These are phyloP conservation scores for Enteromius anoplus DNA, from an alignment of 2,797 vertebrate genomes.

Conservation along the genomic window DNA sequence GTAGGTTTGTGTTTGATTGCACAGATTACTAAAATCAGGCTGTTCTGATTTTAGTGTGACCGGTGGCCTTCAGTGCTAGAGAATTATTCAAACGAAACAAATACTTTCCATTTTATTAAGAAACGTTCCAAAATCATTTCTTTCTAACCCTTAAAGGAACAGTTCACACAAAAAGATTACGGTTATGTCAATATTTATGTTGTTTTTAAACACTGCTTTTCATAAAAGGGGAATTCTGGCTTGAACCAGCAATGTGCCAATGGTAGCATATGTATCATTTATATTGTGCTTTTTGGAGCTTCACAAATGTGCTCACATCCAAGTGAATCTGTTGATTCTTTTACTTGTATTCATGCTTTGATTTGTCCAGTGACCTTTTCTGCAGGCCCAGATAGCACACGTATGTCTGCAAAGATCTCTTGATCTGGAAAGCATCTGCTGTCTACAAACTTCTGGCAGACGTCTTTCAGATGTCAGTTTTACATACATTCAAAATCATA, in stretches of 20 bases:
- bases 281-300: background rate
- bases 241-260: background rate
- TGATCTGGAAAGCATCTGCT: too few relatives aligned
- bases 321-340: background rate
- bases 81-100: conserved; percentile 15
- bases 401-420: too few relatives aligned
- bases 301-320: background rate
- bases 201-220: background rate
- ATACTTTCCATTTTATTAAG: background rate
- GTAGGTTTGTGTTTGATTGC: background rate
- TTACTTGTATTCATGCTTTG: background rate
- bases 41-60: background rate
- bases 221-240: background rate
- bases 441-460: too few relatives aligned
- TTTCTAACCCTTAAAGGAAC: background rate
- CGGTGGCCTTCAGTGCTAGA: background rate
- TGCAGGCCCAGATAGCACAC: background rate
- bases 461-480: too few relatives aligned
- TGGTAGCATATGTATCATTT: background rate
- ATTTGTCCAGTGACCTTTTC: background rate
- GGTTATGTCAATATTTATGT: background rate
- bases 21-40: background rate
- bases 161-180: background rate
- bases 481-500: too few relatives aligned
- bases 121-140: background rate